phyloP scores from a whole-genome alignment of 2,113 vertebrate genomes.

The Aegotheles bennettii region DNA sequence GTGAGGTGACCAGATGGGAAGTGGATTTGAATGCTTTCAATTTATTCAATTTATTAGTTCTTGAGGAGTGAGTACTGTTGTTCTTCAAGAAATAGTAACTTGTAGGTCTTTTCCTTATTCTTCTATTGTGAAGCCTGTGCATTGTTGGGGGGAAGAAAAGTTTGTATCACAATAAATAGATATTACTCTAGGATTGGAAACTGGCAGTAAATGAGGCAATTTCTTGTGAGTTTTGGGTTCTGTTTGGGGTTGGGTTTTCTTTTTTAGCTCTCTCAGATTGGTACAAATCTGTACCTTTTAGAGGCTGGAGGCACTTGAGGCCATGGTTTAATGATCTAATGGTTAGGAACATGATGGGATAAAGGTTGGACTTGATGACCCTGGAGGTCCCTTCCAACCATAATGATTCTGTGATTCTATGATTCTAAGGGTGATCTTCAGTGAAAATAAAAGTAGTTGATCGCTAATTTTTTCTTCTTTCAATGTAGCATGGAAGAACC shows the following conservation, averaged over 20 bases:
- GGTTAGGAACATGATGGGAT: too few relatives aligned
- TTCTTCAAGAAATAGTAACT: neutral
- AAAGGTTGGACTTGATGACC: too few relatives aligned
- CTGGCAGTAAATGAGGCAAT: neutral
- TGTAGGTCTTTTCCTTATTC: neutral
- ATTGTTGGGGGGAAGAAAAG: neutral
- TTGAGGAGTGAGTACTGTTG: neutral
- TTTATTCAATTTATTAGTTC: neutral
- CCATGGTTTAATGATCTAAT: too few relatives aligned
- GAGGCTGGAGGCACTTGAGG: neutral
- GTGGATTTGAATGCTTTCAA: neutral
- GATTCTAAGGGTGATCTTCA: neutral
- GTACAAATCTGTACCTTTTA: neutral
- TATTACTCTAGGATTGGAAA: neutral
- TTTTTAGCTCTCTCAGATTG: neutral
- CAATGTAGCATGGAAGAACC: neutral
- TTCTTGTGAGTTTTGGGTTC: neutral
- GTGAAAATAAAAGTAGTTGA: neutral
- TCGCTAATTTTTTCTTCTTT: neutral
- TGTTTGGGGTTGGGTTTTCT: neutral
- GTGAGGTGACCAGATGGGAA: neutral
- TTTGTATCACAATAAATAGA: neutral
- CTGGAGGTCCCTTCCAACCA: too few relatives aligned
- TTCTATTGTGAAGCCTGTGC: neutral
- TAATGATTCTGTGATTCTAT: too few relatives aligned